Evolutionary conservation across 2,888 invertebrate species (phyloP), one percentile per base, ranked within the genome.

Genomic region (Acrobasis repandana): DNA sequence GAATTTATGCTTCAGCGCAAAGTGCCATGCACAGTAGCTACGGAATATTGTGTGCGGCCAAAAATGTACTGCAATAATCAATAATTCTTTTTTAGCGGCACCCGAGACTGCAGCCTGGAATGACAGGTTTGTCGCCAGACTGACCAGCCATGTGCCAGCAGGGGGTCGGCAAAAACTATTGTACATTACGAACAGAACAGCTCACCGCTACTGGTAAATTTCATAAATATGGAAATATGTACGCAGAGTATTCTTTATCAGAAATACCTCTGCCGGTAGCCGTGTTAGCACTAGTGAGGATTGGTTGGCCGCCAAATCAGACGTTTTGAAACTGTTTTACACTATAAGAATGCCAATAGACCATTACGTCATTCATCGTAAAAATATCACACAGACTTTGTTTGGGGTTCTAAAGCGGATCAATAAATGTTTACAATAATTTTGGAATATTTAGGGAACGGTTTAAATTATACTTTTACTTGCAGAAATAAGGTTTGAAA

Each of bases 91-190:
- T 61, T 89, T 0, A 87, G 87, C n/a, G 72, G 76, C 33, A 65
- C 77, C 56, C 72, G 72, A 11, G 61, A 67, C 28, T 52, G 47
- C 60, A 15, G 43, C 60, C 2, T 73, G 77, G 73, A 75, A 79
- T 61, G 59, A 67, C 2, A 77, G 72, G 67, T 83, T 85, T 46
- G 38, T 79, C 8, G 77, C 79, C 3, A 77, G 76, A 52, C 64
- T 89, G 10, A 57, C 84, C 3, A 76, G 81, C 58, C 83, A 87
- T 54, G 69, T 84, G 1, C 88, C 89, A 0, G 83, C 88, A 2
- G 89, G 89, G 82, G 77, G 15, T 89, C 89, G 0, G 81, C 82
- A 0, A 74, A 83, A 49, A 89, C 88, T 2, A 75, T 89, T 46
- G 49, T 84, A 43, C 89, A 89, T 64, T 89, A 83, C 50, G 76